A percentile compares a stretch with the other conserved stretches of the same genome.
phyloP scores from a whole-genome alignment of 2,113 vertebrate genomes.

The Vanacampus margaritifer region DNA sequence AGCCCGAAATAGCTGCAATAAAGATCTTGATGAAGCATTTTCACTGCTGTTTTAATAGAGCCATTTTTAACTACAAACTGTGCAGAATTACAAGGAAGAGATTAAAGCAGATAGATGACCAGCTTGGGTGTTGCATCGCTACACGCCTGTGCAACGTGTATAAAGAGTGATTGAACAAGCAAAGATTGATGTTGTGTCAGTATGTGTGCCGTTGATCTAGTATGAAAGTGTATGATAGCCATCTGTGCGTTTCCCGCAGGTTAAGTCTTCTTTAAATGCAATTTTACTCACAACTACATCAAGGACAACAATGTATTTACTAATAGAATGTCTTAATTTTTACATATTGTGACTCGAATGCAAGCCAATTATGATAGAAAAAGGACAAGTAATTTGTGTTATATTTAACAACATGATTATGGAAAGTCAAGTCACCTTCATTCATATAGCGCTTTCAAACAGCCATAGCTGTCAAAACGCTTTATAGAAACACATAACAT shows the following conservation, averaged over 20 bases:
- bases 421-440: no score
- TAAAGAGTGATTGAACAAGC: constrained; percentile 29
- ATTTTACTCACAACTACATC: neutral
- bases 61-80: constrained; percentile 26
- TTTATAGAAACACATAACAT: no score
- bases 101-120: constrained; percentile 24
- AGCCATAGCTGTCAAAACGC: no score
- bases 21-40: constrained; percentile 12
- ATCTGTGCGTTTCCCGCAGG: constrained; percentile 50
- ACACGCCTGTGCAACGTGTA: neutral
- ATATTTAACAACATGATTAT: no score
- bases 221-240: constrained; percentile 64
- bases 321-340: neutral
- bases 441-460: no score
- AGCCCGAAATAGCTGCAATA: constrained; percentile 16
- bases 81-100: constrained; percentile 17
- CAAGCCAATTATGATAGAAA: no score
- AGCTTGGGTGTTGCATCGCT: neutral
- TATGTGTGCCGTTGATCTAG: constrained; percentile 42
- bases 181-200: constrained; percentile 58
- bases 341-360: neutral
- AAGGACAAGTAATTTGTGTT: no score
- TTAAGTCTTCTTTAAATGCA: constrained; percentile 21
- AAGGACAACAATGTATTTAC: neutral
- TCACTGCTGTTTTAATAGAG: constrained; percentile 28